phyloP scores from a whole-genome alignment of 2,113 vertebrate species.

The Syrmaticus mikado region DNA sequence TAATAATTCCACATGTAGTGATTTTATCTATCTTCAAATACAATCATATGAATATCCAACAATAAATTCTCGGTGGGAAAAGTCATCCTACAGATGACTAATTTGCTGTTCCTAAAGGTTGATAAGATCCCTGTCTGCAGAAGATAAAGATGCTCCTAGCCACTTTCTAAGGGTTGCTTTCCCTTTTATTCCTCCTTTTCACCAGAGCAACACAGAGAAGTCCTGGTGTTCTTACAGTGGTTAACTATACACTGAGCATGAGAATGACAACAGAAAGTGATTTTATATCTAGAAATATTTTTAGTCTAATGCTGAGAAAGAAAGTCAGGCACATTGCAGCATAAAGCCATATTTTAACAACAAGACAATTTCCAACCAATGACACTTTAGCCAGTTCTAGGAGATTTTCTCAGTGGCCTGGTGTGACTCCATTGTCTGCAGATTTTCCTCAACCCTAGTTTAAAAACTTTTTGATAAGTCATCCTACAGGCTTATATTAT shows the following conservation, averaged over 20 bases:
- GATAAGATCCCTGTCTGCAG: neutral
- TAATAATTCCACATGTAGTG: neutral
- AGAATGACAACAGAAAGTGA: neutral
- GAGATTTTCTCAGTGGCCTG: neutral
- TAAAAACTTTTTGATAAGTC: neutral
- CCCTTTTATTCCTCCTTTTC: neutral
- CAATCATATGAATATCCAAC: neutral
- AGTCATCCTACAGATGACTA: neutral
- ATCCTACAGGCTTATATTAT: neutral
- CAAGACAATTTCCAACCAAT: neutral
- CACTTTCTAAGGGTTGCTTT: conserved; percentile 1
- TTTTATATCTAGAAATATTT: neutral
- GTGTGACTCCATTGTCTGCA: neutral
- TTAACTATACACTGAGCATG: neutral
- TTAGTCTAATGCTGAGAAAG: neutral
- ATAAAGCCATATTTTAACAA: neutral
- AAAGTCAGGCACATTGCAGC: neutral
- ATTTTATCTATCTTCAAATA: neutral
- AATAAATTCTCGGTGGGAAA: neutral
- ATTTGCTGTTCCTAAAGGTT: conserved; percentile 11
- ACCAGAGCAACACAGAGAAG: neutral
- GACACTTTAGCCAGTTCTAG: neutral
- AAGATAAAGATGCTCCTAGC: conserved; percentile 34
- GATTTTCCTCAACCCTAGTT: neutral
- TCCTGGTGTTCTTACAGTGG: neutral